Conservation (phyloP, 1,140 invertebrate species). For the Drosophila punjabiensis region DNA sequence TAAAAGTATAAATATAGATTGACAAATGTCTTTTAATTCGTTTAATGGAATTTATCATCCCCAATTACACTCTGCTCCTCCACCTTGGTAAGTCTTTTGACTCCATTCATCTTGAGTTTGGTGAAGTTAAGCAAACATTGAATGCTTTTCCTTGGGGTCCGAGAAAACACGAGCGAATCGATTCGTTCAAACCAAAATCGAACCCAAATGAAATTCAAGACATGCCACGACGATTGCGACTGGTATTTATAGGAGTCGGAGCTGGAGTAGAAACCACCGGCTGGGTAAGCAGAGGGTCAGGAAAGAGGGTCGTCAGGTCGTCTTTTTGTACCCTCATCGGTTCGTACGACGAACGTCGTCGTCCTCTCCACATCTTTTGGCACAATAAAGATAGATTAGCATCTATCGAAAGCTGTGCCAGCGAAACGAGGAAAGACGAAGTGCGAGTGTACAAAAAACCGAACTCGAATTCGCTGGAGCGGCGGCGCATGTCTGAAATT, state of each 20-base stretch:
- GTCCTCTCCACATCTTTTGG: slow-evolving; percentile 77
- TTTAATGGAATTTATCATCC: slow-evolving; percentile 15
- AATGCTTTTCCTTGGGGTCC: slow-evolving; percentile 19
- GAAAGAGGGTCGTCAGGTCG: slow-evolving; percentile 27
- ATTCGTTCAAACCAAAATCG: slow-evolving; percentile 59
- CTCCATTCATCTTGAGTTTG: slow-evolving; percentile 7
- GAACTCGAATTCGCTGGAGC: slow-evolving; percentile 41
- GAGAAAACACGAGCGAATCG: slow-evolving; percentile 41
- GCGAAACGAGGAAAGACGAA: slow-evolving; percentile 51
- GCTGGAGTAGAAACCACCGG: slow-evolving; percentile 30
- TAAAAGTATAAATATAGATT: slow-evolving; percentile 7
- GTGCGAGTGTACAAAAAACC: slow-evolving; percentile 30
- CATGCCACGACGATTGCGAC: slow-evolving; percentile 60
- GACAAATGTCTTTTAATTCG: slow-evolving; percentile 12
- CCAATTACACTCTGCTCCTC: neutral
- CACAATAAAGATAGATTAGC: slow-evolving; percentile 79
- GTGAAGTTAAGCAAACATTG: slow-evolving; percentile 13
- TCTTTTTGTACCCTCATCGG: slow-evolving; percentile 52
- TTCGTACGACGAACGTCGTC: slow-evolving; percentile 62
- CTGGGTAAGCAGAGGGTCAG: slow-evolving; percentile 11
- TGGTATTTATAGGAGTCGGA: slow-evolving; percentile 62
- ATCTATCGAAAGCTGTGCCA: slow-evolving; percentile 74
- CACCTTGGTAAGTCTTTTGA: neutral
- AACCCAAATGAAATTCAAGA: slow-evolving; percentile 67
- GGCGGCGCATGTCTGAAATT: slow-evolving; percentile 69